phyloP scores from a whole-genome alignment of 2,797 vertebrate species.

The Pagetopsis macropterus region DNA sequence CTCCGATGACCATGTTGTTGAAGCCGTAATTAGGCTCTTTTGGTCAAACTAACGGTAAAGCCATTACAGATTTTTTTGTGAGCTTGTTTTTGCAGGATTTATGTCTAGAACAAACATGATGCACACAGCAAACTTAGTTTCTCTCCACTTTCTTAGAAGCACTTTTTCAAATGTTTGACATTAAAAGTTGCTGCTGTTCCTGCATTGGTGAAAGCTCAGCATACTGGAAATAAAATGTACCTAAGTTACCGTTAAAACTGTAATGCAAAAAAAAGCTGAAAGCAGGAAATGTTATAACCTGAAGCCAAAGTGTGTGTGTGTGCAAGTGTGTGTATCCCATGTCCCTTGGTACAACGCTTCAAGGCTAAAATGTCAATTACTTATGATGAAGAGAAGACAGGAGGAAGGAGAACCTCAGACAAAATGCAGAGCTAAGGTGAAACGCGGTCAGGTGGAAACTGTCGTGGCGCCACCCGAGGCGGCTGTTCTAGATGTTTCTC shows the following conservation, averaged over 20 bases:
- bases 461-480: conserved; percentile 41
- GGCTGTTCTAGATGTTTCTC: conserved; percentile 55
- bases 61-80: conserved; percentile 3
- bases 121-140: conserved; percentile 9
- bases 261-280: conserved; percentile 46
- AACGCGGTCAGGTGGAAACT: conserved; percentile 56
- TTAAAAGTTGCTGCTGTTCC: conserved; percentile 35
- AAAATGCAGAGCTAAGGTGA: conserved; percentile 69
- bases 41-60: conserved; percentile 6
- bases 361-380: conserved; percentile 70
- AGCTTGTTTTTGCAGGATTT: conserved; percentile 33
- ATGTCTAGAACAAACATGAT: conserved; percentile 22
- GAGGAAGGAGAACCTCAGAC: conserved; percentile 14
- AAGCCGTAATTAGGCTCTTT: conserved; percentile 24
- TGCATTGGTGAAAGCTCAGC: conserved; percentile 58
- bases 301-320: conserved; percentile 30
- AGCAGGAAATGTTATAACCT: conserved; percentile 51
- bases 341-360: conserved; percentile 49
- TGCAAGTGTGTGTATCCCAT: conserved; percentile 1
- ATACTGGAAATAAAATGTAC: conserved; percentile 47
- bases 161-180: conserved; percentile 28
- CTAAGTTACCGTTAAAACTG: conserved; percentile 30
- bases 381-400: conserved; percentile 55
- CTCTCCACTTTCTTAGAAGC: conserved; percentile 14
- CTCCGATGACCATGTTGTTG: not conserved